Evolutionary conservation across 2,797 vertebrate genomes (phyloP), one percentile per base, ranked within the genome.

Genomic region (Acropternis orthonyx): DNA sequence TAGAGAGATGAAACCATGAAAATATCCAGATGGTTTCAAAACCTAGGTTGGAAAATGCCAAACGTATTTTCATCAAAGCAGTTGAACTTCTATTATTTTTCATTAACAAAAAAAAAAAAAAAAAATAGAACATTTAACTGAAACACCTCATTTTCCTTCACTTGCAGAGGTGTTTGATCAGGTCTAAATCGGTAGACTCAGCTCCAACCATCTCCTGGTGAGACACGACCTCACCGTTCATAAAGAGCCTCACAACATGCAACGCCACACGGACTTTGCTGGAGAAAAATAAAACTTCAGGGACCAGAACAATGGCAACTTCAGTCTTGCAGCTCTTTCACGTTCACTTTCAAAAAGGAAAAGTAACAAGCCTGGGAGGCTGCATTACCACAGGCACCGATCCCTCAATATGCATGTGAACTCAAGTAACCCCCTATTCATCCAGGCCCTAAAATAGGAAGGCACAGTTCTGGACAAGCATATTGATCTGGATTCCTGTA

Each of bases 401-500:
- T 96, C 95, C 94, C 80, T 96, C 95, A 92, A 87, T 95, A 90
- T 95, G 92, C 94, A 94, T 79, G 92, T 95, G 96, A 96, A 97
- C 96, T 95, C 80, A 86, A 95, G 96, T 96, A 96, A 97, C 96
- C 96, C 85, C 80, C 90, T 96, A 95, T 96, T 97, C 96, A 97
- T 92, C 89, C 93, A 94, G 69, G 75, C 65, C 89, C 81, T 92
- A 92, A 94, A 97, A 97, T 94, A 97, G 89, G 91, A 94, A 95
- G 88, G 92, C 92, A 93, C 69, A 95, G 91, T 89, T 92, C 95
- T 97, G 95, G 95, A 96, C 92, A 92, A 92, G 96, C 82, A 92
- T 96, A 97, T 96, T 95, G 97, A 97, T 97, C 96, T 95, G 92
- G 93, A 94, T 97, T 96, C 97, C 96, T 96, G 96, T 95, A 97